Percentiles rank a stretch among this genome's conserved stretches.
Evolutionary conservation across 2,888 invertebrate species (phyloP).

Genomic region (Drosophila buzzatii): DNA sequence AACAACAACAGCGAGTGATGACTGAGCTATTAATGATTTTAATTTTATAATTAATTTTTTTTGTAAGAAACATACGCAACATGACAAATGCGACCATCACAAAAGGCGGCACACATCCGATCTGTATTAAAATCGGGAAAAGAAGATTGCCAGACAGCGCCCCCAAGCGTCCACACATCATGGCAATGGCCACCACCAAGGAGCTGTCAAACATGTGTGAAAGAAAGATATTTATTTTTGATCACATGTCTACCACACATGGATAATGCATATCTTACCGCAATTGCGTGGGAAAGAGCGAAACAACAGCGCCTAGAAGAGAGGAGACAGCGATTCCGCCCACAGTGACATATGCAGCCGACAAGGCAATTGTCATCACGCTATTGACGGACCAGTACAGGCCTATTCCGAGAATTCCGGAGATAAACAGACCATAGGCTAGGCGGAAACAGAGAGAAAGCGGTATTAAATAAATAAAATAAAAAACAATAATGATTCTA

Average conservation of each 20-base stretch:
- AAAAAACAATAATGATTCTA: too few species aligned
- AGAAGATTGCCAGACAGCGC: conserved; percentile 90
- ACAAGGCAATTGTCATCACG: conserved; percentile 86
- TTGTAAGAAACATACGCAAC: conserved; percentile 85
- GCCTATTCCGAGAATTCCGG: conserved; percentile 86
- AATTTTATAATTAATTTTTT: not conserved
- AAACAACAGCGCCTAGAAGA: conserved; percentile 79
- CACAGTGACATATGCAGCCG: conserved; percentile 86
- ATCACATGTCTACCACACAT: not conserved
- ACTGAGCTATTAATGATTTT: not conserved
- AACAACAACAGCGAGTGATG: too few species aligned
- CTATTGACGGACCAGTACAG: conserved; percentile 87
- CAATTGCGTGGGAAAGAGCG: conserved; percentile 83
- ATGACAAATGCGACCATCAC: conserved; percentile 88
- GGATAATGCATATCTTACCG: conserved; percentile 66
- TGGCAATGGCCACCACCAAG: conserved; percentile 89
- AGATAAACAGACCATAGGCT: conserved; percentile 85
- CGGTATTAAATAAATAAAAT: too few species aligned
- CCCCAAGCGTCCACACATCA: conserved; percentile 90
- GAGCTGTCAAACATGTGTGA: conserved; percentile 20
- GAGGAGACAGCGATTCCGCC: conserved; percentile 82
- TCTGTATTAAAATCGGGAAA: conserved; percentile 89
- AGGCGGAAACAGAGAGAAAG: not conserved
- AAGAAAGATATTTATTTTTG: not conserved
- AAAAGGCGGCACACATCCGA: conserved; percentile 91